phyloP scores from a whole-genome alignment of 2,888 invertebrate species.

The Oxyscelio sp. region DNA sequence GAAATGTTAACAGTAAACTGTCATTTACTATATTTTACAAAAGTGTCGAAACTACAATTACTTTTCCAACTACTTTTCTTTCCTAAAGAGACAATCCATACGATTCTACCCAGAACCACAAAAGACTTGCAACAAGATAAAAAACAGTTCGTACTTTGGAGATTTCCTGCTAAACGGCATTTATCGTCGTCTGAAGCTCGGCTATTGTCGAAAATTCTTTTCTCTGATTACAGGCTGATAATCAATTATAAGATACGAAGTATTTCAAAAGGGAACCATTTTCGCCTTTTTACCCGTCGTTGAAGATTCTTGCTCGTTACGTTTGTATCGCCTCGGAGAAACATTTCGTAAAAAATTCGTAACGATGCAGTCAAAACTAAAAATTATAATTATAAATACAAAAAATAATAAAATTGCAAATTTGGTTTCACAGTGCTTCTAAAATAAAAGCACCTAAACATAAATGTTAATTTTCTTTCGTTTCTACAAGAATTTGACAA shows the following conservation, averaged over 20 bases:
- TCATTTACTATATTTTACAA: no score
- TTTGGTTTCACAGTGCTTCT: no score
- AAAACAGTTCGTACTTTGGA: constrained; percentile 25
- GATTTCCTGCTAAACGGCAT: constrained; percentile 40
- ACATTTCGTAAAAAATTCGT: background rate
- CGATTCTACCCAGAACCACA: constrained; percentile 6
- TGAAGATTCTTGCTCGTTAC: constrained; percentile 23
- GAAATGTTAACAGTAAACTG: no score
- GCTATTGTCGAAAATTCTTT: constrained; percentile 53
- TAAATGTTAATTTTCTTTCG: no score
- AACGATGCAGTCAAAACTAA: no score
- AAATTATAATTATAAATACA: no score
- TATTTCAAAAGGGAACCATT: constrained; percentile 6
- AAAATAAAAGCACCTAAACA: no score
- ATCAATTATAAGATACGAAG: constrained; percentile 41
- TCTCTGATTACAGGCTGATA: constrained; percentile 42
- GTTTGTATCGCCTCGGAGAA: background rate
- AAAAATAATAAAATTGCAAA: no score
- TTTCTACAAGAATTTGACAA: no score
- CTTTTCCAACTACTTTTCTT: constrained; percentile 13
- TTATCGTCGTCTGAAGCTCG: constrained; percentile 35
- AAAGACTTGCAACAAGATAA: constrained; percentile 29
- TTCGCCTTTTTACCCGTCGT: constrained; percentile 28
- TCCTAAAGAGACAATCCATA: background rate
- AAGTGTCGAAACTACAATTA: background rate